Base-by-base conservation (phyloP, 1,140 invertebrate genomes). In the Capitella teleta region DNA sequence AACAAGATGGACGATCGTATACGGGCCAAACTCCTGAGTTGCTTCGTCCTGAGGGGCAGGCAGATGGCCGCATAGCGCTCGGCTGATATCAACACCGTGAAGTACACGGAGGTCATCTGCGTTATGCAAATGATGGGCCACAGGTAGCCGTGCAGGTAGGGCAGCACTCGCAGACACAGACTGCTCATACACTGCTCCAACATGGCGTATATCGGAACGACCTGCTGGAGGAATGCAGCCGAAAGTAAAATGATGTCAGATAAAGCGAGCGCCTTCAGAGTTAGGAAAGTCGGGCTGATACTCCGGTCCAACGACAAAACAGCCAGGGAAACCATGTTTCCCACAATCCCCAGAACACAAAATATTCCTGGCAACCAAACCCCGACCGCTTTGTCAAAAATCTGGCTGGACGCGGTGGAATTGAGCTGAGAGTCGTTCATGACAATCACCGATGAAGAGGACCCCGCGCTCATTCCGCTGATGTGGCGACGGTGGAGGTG, bases 351-450 rank as follows among this genome's bases (percentile, higher is more conserved):
- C 28, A 51, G 38, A 4, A 51, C 19, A 24, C 49, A 49, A 3
- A 51, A 18, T 16, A 51, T 16, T 8, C 49, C 49, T 4, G 49
- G 49, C 18, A 51, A 28, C 41, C 40, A 46, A n/a, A 51, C 14
- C 16, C 49, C 49, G n/a, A 51, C 37, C 41, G 46, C 43, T 18
- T 45, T 2, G 26, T 51, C 49, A 34, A 51, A 51, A n/a, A n/a
- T n/a, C n/a, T n/a, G n/a, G n/a, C n/a, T n/a, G n/a, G n/a, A n/a
- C n/a, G n/a, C n/a, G n/a, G n/a, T n/a, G n/a, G n/a, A n/a, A n/a
- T n/a, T n/a, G n/a, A n/a, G n/a, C n/a, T n/a, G n/a, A n/a, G n/a
- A n/a, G n/a, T n/a, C n/a, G n/a, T n/a, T n/a, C n/a, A n/a, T n/a
- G n/a, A n/a, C n/a, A n/a, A n/a, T n/a, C n/a, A n/a, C n/a, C n/a